phyloP scores from a whole-genome alignment of 2,113 vertebrate species.

The Strigops habroptila region DNA sequence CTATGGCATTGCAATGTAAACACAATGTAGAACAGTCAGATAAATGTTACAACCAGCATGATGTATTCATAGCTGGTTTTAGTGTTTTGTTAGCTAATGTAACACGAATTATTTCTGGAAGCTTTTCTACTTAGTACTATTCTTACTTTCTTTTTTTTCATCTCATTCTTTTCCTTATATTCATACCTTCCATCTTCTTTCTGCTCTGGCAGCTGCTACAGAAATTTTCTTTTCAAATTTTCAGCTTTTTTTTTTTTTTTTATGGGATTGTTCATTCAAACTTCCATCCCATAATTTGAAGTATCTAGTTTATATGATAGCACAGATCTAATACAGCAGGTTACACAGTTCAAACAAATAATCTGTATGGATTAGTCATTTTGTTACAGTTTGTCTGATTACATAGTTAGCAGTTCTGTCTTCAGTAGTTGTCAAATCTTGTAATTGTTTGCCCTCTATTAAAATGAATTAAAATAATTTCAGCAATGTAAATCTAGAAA shows the following conservation, averaged over 20 bases:
- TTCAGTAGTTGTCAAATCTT: not conserved
- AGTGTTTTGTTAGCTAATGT: not conserved
- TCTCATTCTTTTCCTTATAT: not conserved
- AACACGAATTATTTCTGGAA: not conserved
- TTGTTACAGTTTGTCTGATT: not conserved
- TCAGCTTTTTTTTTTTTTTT: not conserved
- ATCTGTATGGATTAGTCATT: not conserved
- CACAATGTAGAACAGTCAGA: not conserved
- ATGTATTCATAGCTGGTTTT: not conserved
- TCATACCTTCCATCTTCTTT: not conserved
- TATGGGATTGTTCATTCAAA: not conserved
- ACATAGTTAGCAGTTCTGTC: not conserved
- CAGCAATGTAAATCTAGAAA: not conserved
- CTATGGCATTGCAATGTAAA: not conserved
- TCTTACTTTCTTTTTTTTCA: not conserved
- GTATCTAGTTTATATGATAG: not conserved
- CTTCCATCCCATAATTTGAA: not conserved
- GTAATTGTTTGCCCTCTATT: not conserved
- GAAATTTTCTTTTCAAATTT: not conserved
- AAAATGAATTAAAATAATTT: not conserved
- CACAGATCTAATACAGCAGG: not conserved
- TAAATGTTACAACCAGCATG: not conserved
- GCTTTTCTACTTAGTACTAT: not conserved
- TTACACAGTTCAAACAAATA: not conserved
- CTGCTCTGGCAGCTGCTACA: not conserved